Evolutionary conservation across 2,797 vertebrate species (phyloP).

Genomic region (Rhinophrynus dorsalis): DNA sequence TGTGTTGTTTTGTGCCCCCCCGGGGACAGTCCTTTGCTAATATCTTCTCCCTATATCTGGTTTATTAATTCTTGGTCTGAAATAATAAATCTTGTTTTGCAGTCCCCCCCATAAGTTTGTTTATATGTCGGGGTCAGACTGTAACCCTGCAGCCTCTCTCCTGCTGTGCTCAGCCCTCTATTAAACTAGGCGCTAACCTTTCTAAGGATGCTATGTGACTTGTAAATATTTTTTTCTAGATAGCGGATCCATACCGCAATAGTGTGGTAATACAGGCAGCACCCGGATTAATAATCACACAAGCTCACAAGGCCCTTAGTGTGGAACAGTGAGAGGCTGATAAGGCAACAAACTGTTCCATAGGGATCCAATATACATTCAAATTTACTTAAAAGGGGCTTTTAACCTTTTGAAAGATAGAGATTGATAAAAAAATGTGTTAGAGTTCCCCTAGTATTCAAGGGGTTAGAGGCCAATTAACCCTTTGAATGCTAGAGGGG

Average conservation of each 20-base stretch:
- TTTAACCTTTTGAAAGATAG: too few relatives aligned
- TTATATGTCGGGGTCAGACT: slow-evolving; percentile 49
- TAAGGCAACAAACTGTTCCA: too few relatives aligned
- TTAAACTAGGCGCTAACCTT: slow-evolving; percentile 21
- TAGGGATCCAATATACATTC: too few relatives aligned
- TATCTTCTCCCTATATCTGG: slow-evolving; percentile 42
- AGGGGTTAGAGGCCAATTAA: too few relatives aligned
- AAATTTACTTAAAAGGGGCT: too few relatives aligned
- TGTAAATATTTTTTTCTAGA: slow-evolving; percentile 40
- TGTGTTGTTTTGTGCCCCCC: slow-evolving; percentile 24
- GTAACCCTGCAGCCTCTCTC: slow-evolving; percentile 42
- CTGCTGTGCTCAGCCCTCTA: slow-evolving; percentile 32
- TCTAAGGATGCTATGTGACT: slow-evolving; percentile 32
- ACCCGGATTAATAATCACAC: background rate
- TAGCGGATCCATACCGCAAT: slow-evolving; percentile 7
- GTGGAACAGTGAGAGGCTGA: background rate
- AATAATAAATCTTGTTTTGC: slow-evolving; percentile 46
- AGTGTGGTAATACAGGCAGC: background rate
- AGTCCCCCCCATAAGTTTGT: slow-evolving; percentile 40
- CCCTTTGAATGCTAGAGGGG: too few relatives aligned
- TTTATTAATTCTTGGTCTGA: slow-evolving; percentile 48
- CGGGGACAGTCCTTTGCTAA: slow-evolving; percentile 28
- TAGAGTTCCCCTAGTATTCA: too few relatives aligned
- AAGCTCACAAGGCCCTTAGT: slow-evolving; percentile 23
- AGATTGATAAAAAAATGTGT: too few relatives aligned